These are phyloP conservation scores for Schrankia costaestrigalis DNA, from an alignment of 2,888 invertebrate genomes.

Conservation along the genomic window DNA sequence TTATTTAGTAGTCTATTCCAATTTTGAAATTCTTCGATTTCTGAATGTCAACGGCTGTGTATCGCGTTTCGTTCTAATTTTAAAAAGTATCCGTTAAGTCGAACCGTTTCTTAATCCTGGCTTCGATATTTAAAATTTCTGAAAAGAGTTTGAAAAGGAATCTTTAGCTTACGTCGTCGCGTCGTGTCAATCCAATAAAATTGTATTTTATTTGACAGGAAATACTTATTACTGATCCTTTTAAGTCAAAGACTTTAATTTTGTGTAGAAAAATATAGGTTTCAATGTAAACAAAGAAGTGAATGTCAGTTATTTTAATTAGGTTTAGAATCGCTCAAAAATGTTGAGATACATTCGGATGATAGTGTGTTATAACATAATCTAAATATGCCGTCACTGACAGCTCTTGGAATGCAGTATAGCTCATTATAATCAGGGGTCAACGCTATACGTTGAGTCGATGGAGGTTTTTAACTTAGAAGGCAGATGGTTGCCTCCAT, in stretches of 20 bases:
- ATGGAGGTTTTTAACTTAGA: conserved; percentile 2
- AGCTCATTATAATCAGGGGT: conserved; percentile 29
- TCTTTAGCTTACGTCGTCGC: conserved; percentile 22
- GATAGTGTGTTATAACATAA: conserved; percentile 22
- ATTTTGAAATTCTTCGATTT: conserved; percentile 40
- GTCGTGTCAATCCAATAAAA: conserved; percentile 12
- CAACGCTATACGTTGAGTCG: conserved; percentile 19
- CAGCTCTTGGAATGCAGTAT: conserved; percentile 24
- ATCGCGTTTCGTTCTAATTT: conserved; percentile 67
- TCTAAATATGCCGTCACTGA: conserved; percentile 26
- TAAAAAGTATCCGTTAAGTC: conserved; percentile 67
- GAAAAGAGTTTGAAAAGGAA: conserved; percentile 67
- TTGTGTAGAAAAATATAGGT: too few species aligned
- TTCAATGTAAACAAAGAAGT: too few species aligned
- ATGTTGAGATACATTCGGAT: conserved; percentile 17
- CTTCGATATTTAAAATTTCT: conserved; percentile 74
- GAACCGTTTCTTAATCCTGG: conserved; percentile 68
- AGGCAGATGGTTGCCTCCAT: conserved; percentile 9
- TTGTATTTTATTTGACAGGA: conserved; percentile 5
- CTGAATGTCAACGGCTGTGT: conserved; percentile 48
- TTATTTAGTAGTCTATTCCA: too few species aligned
- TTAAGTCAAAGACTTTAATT: too few species aligned
- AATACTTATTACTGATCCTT: conserved; percentile 1
- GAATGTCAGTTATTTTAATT: too few species aligned
- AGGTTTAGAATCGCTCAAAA: conserved; percentile 9